Evolutionary conservation across 2,797 vertebrate species (phyloP), one percentile per base, ranked within the genome.

Genomic region (Catostomus latipinnis): DNA sequence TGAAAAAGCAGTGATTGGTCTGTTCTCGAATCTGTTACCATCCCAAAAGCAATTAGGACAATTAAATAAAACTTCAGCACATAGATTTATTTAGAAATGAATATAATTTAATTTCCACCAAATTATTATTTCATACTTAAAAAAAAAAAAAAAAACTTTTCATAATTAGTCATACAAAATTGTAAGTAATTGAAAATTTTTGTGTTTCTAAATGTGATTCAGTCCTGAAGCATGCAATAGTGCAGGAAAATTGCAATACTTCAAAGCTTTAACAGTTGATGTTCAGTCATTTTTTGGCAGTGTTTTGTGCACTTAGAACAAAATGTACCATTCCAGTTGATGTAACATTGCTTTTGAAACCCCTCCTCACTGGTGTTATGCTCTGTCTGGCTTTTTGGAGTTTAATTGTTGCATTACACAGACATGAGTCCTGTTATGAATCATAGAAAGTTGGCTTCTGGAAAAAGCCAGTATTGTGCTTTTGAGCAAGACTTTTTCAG

Each of bases 341-440:
- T 81, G 76, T 80, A 77, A 83, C 85, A 71, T 54, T 82, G 76
- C 83, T 85, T 87, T 87, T 88, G 81, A 61, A 13, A 65, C 81
- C 58, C 45, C 54, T 53, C 68, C 57, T 72, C 82, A 83, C 72
- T 53, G 60, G 81, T 78, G 52, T 78, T 88, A 57, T 56, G 69
- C 83, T 82, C 61, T 14, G 72, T 50, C 61, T 67, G 68, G 53
- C 69, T 61, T 86, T 87, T 82, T 67, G 22, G 11, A 63, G 73
- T 85, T 88, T 90, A 80, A 89, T 88, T 88, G 76, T 88, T 82
- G 79, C 82, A 56, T 84, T 81, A 54, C 73, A 76, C 56, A 86
- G 83, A 82, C 85, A 72, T 43, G 58, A 82, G 67, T 85, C 85
- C 81, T 89, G 85, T 90, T 90, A 89, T 90, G 89, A 90, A 88